These are phyloP conservation scores for Microctenopoma lineatum DNA, from an alignment of 2,797 vertebrate genomes.

Conservation along the genomic window DNA sequence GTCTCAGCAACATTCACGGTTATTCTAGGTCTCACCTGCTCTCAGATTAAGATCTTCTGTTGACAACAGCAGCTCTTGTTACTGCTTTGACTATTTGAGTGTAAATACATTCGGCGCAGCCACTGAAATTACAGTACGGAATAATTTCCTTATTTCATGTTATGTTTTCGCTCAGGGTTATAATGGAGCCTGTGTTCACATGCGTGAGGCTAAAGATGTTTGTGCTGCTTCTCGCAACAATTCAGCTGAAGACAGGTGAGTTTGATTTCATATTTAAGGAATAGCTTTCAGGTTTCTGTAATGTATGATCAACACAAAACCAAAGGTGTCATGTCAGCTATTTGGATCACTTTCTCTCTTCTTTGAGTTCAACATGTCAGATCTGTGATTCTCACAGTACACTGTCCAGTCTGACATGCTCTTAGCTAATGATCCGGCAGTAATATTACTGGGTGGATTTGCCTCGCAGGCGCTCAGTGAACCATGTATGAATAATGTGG, in stretches of 20 bases:
- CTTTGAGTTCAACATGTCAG: neutral
- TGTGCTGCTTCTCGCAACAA: constrained; percentile 55
- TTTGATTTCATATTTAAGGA: constrained; percentile 11
- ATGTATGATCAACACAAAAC: neutral
- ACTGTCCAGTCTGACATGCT: constrained; percentile 1
- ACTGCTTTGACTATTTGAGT: neutral
- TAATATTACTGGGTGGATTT: constrained; percentile 20
- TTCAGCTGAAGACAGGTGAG: constrained; percentile 77
- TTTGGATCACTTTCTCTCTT: constrained; percentile 14
- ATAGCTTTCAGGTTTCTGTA: neutral
- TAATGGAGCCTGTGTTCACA: constrained; percentile 58
- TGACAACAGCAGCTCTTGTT: constrained; percentile 3
- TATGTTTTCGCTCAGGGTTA: constrained; percentile 42
- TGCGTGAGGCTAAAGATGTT: constrained; percentile 40
- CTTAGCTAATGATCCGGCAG: constrained; percentile 27
- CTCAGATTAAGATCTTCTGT: neutral
- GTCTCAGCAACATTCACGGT: constrained; percentile 17
- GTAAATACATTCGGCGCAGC: neutral
- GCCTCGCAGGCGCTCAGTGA: constrained; percentile 41
- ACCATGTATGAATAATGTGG: constrained; percentile 22
- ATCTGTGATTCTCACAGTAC: constrained; percentile 27
- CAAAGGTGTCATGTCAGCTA: neutral
- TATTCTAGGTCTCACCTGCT: neutral
- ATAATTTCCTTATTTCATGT: constrained; percentile 2
- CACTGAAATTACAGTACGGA: constrained; percentile 1